Base-by-base conservation (phyloP, 1,140 invertebrate species). In the Globodera rostochiensis region DNA sequence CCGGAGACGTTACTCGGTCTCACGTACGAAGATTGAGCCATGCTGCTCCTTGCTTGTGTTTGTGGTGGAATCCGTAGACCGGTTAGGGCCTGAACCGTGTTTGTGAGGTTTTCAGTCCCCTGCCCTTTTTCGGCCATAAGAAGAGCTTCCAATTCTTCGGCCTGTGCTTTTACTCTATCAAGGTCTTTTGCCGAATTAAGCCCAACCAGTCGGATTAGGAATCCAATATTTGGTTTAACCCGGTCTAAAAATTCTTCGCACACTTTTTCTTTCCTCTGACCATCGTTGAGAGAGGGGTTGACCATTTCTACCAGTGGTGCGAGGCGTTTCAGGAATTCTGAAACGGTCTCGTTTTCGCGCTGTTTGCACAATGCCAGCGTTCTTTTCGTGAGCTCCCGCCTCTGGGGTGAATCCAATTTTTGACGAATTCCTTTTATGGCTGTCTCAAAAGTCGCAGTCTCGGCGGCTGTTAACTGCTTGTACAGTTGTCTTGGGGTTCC, bases 181-280 rank as follows among this genome's bases (percentile, higher is more conserved):
- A 73, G 21, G 19, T 73, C 71, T 50, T 73, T 73, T 6, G 71
- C 6, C 13, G 46, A 47, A 47, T 47, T 47, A n/a, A 73, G 71
- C 6, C 71, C 71, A 19, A 73, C 71, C 21, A 73, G 21, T n/a
- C 71, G 46, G 19, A 73, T 11, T 21, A 73, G n/a, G n/a, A 73
- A 73, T 11, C 71, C 71, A 73, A 73, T 73, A 19, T 73, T 73
- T 11, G 71, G 71, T 73, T 73, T 73, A 47, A 73, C n/a, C 19
- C 71, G 13, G 21, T 73, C 71, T 6, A 73, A 73, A 73, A 73
- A 73, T n/a, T 73, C 71, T 50, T 73, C 71, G 21, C 71, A 73
- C 15, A 21, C 21, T 21, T 21, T 73, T 19, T 73, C 71, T 73
- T 73, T 73, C n/a, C 71, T 21, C 21, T 73, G 71, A 50, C 6